Evolutionary conservation across 2,888 invertebrate genomes (phyloP), one percentile per base, ranked within the genome.

Genomic region (Lycocerus yunnanus): DNA sequence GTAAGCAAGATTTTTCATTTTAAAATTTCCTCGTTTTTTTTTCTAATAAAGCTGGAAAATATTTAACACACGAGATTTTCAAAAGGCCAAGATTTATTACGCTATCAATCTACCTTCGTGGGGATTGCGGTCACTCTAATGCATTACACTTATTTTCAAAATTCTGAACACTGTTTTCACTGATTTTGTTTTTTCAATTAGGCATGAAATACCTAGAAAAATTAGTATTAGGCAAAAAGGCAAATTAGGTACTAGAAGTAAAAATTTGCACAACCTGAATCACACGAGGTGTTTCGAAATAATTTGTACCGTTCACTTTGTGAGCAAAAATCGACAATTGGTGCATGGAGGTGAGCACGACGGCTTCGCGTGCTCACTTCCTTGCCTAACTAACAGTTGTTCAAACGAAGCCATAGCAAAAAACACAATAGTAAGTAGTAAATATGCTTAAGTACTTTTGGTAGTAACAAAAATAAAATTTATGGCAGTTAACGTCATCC

Each of bases 401-500:
- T 18, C 6, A 20, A 6, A 20, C 20, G 11, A 43, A 43, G n/a
- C 43, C 6, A 43, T n/a, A n/a, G 43, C 43, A 43, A 43, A 43
- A 43, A 43, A n/a, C 8, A 2, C 6, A 43, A n/a, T 11, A n/a
- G 9, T 8, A 6, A 43, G n/a, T n/a, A n/a, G n/a, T n/a, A n/a
- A 43, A n/a, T 43, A n/a, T 43, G 43, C n/a, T 43, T 43, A 43
- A 43, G 43, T 43, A 43, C 43, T 43, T n/a, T n/a, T 43, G 43
- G 43, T 43, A 43, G n/a, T n/a, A 43, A n/a, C n/a, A 43, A 43
- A 43, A 43, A 43, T 43, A n/a, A 2, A n/a, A n/a, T 43, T 43
- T 63, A 63, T 18, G 61, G 20, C 18, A 63, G 20, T 60, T 63
- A 63, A 13, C 43, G 43, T 43, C 66, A 75, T 75, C 75, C 75